Base-by-base conservation (phyloP, 2,113 vertebrate species). In the Tretioscincus oriximinensis region DNA sequence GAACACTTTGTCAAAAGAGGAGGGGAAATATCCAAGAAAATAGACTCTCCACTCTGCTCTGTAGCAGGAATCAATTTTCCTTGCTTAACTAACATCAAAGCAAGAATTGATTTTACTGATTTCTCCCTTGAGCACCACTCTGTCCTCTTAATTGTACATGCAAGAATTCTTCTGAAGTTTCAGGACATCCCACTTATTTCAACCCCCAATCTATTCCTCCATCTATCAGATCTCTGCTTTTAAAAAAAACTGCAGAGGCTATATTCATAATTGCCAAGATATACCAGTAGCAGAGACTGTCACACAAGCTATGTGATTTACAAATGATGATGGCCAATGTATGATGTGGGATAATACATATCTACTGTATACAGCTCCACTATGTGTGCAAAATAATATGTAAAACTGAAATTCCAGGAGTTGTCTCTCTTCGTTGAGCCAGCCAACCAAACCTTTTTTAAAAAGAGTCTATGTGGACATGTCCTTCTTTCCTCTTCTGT, bases 51-150 rank as follows among this genome's bases (percentile, higher is more conserved):
- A 64, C 16, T 4, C 66, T 77, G 31, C 12, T 88, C 84, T 81
- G 8, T 84, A 83, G 75, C 54, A 81, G 64, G 88, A 92, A 90
- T 92, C 77, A 90, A 86, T 90, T 47, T 16, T 80, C 41, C 84
- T 78, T 85, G 72, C 86, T 88, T 92, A 90, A 88, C 82, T 81
- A 77, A 88, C 41, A 21, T 18, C 83, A 83, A 90, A 90, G 82
- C 75, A 78, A 83, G 10, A 75, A 88, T 72, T 90, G 77, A 85
- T 88, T 89, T 85, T 86, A 29, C 14, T 78, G 51, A 85, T 88
- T 90, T 85, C 1, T 90, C 1, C 47, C 26, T 61, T 11, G 84
- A 79, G 77, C 28, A 26, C 77, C 81, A 77, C 64, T 75, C 4
- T 69, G 12, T 66, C 47, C 28, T 66, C 35, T 78, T 73, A 71